Evolutionary conservation across 2,113 vertebrate genomes (phyloP), one percentile per base, ranked within the genome.

Genomic region (Rhinoderma darwinii): DNA sequence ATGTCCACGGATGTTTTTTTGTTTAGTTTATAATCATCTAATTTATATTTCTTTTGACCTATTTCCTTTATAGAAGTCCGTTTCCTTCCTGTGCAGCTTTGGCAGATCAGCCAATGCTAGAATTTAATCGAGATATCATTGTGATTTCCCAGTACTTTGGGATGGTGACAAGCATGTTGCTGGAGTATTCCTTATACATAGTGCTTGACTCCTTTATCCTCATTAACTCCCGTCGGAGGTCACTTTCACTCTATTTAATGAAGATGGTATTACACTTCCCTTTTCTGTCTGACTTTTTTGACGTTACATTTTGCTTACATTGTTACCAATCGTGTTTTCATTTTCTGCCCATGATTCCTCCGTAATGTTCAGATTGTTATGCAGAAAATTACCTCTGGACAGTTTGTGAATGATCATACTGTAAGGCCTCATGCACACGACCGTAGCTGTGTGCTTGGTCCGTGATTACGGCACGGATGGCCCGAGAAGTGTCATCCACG

Each of bases 41-140:
- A 59, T 59, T 44, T 81, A 12, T 82, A 86, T 90, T 88, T 90
- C 82, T 86, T 91, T 88, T 91, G 90, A 89, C 1, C 1, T 91
- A 90, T 93, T 90, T 94, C 91, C 89, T 89, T 91, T 85, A 56
- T 88, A 91, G 90, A 83, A 89, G 68, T 73, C 84, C 3, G 0
- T 88, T 93, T 95, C 93, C 93, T 95, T 95, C 92, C 92, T 88
- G 56, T 91, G 59, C 47, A 89, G 89, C 89, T 89, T 87, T 80
- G 59, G 47, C 12, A 92, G 91, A 90, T 93, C 92, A 91, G 88
- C 88, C 89, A 90, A 90, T 89, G 92, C 81, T 88, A 50, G 0
- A 85, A 81, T 80, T 89, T 76, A 76, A 61, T 86, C 44, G 61
- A 86, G 50, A 70, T 51, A 70, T 81, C 76, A 56, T 86, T 86